phyloP scores from a whole-genome alignment of 2,888 invertebrate species.

The Cantharis flavilabris region DNA sequence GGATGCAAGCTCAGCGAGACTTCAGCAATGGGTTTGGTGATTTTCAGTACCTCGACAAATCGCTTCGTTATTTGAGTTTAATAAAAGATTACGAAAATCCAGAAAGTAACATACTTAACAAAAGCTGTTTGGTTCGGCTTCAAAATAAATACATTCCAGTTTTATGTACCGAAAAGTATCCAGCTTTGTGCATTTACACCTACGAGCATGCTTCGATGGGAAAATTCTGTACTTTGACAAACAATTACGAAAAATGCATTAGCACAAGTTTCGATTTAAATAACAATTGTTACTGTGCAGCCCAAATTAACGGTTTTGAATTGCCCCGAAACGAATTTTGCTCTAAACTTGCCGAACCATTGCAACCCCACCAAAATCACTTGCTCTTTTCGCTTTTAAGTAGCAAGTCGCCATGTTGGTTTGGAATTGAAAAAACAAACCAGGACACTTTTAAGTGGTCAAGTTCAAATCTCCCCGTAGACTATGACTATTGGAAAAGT shows the following conservation, averaged over 20 bases:
- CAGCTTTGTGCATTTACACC: slow-evolving; percentile 16
- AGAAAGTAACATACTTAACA: neutral
- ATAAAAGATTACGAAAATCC: slow-evolving; percentile 10
- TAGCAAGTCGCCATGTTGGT: slow-evolving; percentile 14
- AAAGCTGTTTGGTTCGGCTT: slow-evolving; percentile 9
- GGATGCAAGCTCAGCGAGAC: slow-evolving; percentile 18
- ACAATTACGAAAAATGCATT: slow-evolving; percentile 9
- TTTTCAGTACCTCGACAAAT: slow-evolving; percentile 12
- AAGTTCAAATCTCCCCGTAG: neutral
- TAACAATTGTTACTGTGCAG: slow-evolving; percentile 18
- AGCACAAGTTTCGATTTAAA: slow-evolving; percentile 14
- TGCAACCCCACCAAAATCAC: slow-evolving; percentile 14
- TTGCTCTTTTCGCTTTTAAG: slow-evolving; percentile 7
- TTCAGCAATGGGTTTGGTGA: slow-evolving; percentile 6
- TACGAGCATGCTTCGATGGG: neutral
- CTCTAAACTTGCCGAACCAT: slow-evolving; percentile 20
- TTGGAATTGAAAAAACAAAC: slow-evolving; percentile 12
- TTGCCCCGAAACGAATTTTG: slow-evolving; percentile 12
- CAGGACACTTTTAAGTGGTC: slow-evolving; percentile 5
- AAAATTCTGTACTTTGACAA: slow-evolving; percentile 14
- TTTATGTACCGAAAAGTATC: slow-evolving; percentile 9
- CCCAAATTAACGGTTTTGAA: neutral
- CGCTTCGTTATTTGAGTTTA: slow-evolving; percentile 4
- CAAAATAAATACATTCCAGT: slow-evolving; percentile 7
- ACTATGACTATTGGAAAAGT: slow-evolving; percentile 11